These are phyloP conservation scores for Candidula unifasciata DNA, from an alignment of 2,888 invertebrate species.

Conservation along the genomic window DNA sequence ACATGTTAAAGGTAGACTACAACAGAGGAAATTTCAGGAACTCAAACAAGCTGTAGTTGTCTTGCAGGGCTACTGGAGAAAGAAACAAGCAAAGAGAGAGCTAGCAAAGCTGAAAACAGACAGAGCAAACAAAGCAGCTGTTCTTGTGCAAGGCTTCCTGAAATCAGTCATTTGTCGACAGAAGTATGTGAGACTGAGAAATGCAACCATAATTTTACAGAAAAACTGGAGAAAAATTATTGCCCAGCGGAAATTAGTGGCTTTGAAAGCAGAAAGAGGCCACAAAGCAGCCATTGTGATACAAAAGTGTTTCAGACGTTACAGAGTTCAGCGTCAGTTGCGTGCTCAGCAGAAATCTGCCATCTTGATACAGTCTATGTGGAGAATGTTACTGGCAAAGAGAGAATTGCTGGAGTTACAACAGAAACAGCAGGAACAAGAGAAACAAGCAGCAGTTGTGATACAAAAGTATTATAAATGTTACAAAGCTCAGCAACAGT, in stretches of 20 bases:
- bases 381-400: conserved; percentile 42
- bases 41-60: conserved; percentile 18
- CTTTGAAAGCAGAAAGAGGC: not conserved
- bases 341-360: conserved; percentile 42
- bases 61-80: conserved; percentile 41
- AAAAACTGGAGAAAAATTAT: conserved; percentile 14
- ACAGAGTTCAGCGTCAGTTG: conserved; percentile 34
- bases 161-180: not conserved
- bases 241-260: not conserved
- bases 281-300: conserved; percentile 24
- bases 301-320: conserved; percentile 38
- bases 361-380: conserved; percentile 34
- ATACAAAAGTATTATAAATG: conserved; percentile 42
- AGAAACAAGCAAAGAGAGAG: not conserved
- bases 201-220: conserved; percentile 36
- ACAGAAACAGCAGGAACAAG: not conserved
- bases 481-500: conserved; percentile 17
- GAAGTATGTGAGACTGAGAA: conserved; percentile 13
- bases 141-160: conserved; percentile 54
- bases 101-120: conserved; percentile 13
- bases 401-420: conserved; percentile 19
- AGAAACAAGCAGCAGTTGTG: conserved; percentile 20
- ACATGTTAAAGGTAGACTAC: not conserved
- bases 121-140: conserved; percentile 52
- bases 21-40: not conserved